phyloP scores from a whole-genome alignment of 1,140 invertebrate genomes.

The Drosophila sechellia region DNA sequence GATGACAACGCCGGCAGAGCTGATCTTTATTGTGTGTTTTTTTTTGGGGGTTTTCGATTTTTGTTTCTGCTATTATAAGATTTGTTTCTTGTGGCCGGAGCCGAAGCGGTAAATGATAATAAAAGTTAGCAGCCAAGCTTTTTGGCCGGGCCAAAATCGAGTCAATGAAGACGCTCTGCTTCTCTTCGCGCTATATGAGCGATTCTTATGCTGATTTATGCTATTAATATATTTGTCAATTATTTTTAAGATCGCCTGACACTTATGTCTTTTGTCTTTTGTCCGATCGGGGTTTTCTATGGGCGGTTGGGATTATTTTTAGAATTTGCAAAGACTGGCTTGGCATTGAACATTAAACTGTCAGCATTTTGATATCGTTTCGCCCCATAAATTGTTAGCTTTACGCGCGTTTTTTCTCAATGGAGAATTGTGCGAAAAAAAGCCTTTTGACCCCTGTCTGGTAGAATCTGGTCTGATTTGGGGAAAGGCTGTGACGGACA shows the following conservation, averaged over 20 bases:
- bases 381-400: conserved; percentile 60
- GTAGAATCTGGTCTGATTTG: conserved; percentile 40
- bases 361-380: conserved; percentile 71
- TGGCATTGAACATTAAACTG: conserved; percentile 58
- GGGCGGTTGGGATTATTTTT: conserved; percentile 60
- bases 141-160: conserved; percentile 29
- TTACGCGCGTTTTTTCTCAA: conserved; percentile 47
- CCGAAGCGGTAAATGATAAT: conserved; percentile 79
- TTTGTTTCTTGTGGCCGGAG: conserved; percentile 40
- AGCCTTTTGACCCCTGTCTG: conserved; percentile 60
- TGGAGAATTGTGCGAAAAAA: conserved; percentile 55
- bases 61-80: conserved; percentile 43
- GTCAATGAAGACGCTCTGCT: conserved; percentile 8
- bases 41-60: conserved; percentile 34
- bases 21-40: conserved; percentile 20
- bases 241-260: conserved; percentile 71
- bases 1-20: conserved; percentile 74
- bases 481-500: conserved; percentile 65
- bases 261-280: conserved; percentile 73
- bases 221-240: conserved; percentile 83
- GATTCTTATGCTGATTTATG: conserved; percentile 80
- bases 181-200: conserved; percentile 67
- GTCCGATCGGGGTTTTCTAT: conserved; percentile 39
- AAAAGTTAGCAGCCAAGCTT: conserved; percentile 50
- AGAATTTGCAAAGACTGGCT: conserved; percentile 34